A percentile compares a stretch with the other conserved stretches of the same genome.
Evolutionary conservation across 2,797 vertebrate species (phyloP).

Genomic region (Muscicapa comitata): DNA sequence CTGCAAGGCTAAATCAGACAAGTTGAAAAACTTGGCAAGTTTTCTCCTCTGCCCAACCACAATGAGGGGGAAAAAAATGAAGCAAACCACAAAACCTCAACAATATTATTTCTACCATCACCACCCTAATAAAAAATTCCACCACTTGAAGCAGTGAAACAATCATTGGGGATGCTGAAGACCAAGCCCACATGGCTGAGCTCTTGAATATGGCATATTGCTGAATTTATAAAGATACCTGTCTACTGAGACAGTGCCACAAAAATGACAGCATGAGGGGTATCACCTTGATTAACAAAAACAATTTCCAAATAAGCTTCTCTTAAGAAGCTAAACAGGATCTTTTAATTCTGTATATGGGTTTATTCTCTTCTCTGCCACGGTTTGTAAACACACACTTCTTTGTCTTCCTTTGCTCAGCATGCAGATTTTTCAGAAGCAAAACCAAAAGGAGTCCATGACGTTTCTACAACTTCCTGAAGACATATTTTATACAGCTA

Average conservation of each 20-base stretch:
- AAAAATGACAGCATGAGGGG: accelerated
- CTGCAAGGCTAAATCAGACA: background rate
- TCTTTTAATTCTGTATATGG: background rate
- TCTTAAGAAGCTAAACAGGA: background rate
- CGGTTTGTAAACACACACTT: background rate
- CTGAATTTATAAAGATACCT: background rate
- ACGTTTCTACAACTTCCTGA: background rate
- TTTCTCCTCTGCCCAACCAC: background rate
- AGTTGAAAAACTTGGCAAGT: background rate
- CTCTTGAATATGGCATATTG: background rate
- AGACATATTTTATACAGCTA: background rate
- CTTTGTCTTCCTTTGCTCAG: background rate
- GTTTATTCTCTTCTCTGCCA: background rate
- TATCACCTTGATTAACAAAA: background rate
- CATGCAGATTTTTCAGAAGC: background rate
- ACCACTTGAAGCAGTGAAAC: background rate
- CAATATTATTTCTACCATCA: background rate
- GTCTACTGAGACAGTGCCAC: background rate
- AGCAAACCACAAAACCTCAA: background rate
- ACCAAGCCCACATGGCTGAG: background rate
- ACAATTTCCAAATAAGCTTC: background rate
- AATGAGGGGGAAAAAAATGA: accelerated
- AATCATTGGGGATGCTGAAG: background rate
- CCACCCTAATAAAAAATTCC: background rate
- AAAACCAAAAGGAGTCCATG: background rate